Conservation (phyloP, 2,113 vertebrate genomes). For the Hystrix cristata region DNA sequence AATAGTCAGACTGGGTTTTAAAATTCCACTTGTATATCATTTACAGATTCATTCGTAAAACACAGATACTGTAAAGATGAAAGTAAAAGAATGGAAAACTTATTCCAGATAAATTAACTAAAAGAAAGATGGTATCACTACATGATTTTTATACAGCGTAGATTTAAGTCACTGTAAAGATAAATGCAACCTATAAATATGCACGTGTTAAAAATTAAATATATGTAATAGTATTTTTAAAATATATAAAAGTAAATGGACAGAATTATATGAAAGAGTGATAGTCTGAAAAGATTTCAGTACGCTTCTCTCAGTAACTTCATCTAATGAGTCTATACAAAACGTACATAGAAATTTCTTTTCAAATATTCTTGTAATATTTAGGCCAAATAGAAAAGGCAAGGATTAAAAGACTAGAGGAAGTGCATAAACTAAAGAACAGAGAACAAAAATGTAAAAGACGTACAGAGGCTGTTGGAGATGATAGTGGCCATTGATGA, state of each 20-base stretch:
- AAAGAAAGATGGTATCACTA: background rate
- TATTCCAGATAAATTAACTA: slow-evolving; percentile 4
- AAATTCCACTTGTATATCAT: background rate
- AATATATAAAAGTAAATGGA: background rate
- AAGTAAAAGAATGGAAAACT: background rate
- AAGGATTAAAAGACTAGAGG: background rate
- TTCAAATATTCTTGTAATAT: background rate
- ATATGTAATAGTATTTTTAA: background rate
- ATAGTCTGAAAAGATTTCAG: slow-evolving; percentile 42
- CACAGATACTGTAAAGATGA: background rate
- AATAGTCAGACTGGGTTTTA: background rate
- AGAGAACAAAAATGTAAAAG: background rate
- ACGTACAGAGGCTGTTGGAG: background rate
- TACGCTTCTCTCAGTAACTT: background rate
- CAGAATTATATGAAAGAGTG: background rate
- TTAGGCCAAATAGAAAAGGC: background rate
- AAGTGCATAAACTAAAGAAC: background rate
- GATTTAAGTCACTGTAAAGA: background rate
- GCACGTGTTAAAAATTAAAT: background rate
- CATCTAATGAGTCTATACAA: background rate
- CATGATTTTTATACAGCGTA: background rate
- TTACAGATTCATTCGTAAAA: slow-evolving; percentile 37
- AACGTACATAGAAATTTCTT: slow-evolving; percentile 37
- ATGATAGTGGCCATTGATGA: background rate
- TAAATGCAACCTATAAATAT: background rate